Evolutionary conservation across 2,113 vertebrate genomes (phyloP).

Genomic region (Motacilla alba): DNA sequence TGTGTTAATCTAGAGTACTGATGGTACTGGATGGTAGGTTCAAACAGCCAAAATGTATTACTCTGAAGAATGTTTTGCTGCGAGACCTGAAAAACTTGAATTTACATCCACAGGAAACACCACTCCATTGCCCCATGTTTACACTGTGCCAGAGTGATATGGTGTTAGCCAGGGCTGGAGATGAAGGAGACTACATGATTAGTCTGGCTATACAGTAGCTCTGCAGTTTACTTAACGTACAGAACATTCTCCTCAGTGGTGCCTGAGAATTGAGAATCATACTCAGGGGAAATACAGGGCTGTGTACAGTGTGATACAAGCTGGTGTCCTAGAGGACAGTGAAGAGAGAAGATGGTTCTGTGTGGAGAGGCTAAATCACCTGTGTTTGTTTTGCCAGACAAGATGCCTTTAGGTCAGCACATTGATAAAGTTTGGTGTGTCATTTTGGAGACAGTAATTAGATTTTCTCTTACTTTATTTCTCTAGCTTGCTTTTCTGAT

Average conservation of each 20-base stretch:
- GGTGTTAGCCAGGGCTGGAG: background rate
- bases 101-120: background rate
- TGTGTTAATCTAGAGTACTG: background rate
- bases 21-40: background rate
- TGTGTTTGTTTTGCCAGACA: constrained; percentile 3
- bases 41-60: background rate
- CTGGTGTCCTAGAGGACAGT: background rate
- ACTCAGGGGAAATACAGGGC: background rate
- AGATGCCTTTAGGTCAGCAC: background rate
- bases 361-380: background rate
- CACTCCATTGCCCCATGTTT: background rate
- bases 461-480: constrained; percentile 28
- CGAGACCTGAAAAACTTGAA: background rate
- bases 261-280: background rate
- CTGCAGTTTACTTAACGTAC: background rate
- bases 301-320: background rate
- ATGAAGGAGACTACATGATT: background rate
- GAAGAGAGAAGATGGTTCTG: background rate
- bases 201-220: background rate
- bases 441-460: constrained; percentile 18
- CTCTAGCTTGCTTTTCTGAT: background rate
- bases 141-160: background rate
- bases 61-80: background rate
- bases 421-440: background rate
- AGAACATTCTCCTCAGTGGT: background rate